phyloP scores from a whole-genome alignment of 2,113 vertebrate genomes.

The Regulus satrapa region DNA sequence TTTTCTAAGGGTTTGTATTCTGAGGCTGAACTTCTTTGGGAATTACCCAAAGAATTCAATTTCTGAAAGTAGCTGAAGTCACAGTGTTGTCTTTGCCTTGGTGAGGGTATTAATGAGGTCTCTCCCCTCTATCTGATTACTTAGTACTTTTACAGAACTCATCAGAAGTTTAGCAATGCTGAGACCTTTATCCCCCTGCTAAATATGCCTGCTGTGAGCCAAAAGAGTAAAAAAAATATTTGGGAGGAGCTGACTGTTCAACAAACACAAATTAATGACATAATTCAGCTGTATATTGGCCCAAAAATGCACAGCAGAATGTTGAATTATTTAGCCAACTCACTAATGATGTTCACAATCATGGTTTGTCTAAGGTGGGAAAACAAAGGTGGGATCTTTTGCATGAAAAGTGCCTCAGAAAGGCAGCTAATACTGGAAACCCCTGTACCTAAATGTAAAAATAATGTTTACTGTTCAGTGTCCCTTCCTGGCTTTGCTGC shows the following conservation, averaged over 20 bases:
- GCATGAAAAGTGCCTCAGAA: neutral
- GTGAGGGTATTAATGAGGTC: neutral
- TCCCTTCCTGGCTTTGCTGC: neutral
- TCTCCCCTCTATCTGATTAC: neutral
- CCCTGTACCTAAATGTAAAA: neutral
- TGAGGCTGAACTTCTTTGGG: neutral
- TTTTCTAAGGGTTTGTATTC: neutral
- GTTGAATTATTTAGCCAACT: neutral
- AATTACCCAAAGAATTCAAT: neutral
- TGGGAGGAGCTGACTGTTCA: neutral
- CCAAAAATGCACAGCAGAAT: neutral
- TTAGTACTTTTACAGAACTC: neutral
- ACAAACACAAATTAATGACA: neutral
- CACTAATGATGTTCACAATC: neutral
- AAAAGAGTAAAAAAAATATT: neutral
- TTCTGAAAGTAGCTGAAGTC: neutral
- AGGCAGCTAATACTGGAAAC: neutral
- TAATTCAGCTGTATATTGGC: neutral
- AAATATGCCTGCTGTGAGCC: neutral
- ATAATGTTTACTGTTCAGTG: accelerated
- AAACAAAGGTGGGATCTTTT: neutral
- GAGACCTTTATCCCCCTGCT: neutral
- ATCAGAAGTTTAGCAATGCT: neutral
- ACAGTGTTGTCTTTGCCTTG: neutral
- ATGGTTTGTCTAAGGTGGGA: neutral